Evolutionary conservation across 2,888 invertebrate species (phyloP), one percentile per base, ranked within the genome.

Genomic region (Caenorhabditis zanzibari): DNA sequence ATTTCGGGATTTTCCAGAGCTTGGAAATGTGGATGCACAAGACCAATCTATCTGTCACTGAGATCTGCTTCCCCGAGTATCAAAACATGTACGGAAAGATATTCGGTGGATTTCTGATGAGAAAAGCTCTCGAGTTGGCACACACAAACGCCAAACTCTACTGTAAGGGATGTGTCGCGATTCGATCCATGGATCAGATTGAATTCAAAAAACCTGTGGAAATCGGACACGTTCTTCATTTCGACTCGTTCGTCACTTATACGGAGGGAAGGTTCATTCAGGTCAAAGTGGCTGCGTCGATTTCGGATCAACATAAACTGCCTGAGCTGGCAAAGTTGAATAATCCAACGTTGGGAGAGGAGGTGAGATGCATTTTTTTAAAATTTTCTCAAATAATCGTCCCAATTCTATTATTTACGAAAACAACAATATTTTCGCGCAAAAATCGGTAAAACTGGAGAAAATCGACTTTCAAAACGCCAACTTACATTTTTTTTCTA

Each of bases 61-160:
- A 92, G 81, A 92, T 94, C 38, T 94, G 94, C 88, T 93, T 93
- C 86, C 94, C 94, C 2, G 84, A 88, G 41, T 63, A 95, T 92
- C 95, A 95, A 92, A 86, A 87, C 69, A 82, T 87, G 75, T 86
- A 87, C 68, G 87, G 90, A 14, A 95, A 95, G 88, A 94, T 95
- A 41, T 96, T 96, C 92, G 96, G 96, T 71, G 96, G 96, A 0
- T 96, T 95, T 91, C 93, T 96, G 12, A 96, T 96, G 96, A 93
- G 96, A 41, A 94, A 95, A 86, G 96, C 95, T 0, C 93, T 94
- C 72, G 96, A 96, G 93, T 93, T 96, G 32, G 95, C 95, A 38
- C 95, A 95, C 94, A 94, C 95, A 0, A 94, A 94, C 85, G 95
- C 95, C 2, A 94, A 93, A 84, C 92, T 95, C 16, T 95, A 94